Conservation (phyloP, 2,113 vertebrate genomes). For the Lepus timidus region DNA sequence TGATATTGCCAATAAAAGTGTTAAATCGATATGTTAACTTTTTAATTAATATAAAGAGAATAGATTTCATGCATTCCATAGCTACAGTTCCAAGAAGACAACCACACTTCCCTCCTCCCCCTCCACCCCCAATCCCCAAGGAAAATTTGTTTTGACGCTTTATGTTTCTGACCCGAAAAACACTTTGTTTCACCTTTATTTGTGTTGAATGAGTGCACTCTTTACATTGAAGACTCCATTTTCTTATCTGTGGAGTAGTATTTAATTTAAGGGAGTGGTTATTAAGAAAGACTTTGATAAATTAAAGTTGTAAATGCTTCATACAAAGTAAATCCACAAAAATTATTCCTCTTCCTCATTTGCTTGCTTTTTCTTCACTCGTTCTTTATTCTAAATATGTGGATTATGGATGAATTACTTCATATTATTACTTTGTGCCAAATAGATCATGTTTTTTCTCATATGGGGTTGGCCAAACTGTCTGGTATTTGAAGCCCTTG, state of each 20-base stretch:
- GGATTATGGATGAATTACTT: not conserved
- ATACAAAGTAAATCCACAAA: not conserved
- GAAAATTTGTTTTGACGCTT: constrained; percentile 30
- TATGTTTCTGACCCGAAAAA: not conserved
- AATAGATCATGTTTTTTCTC: constrained; percentile 10
- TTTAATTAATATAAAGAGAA: not conserved
- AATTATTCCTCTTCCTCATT: constrained; percentile 3
- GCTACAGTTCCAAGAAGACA: too few relatives aligned
- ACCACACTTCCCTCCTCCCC: too few relatives aligned
- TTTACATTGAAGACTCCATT: not conserved
- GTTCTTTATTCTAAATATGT: not conserved
- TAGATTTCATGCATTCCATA: too few relatives aligned
- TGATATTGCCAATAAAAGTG: constrained; percentile 47
- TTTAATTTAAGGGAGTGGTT: constrained; percentile 28
- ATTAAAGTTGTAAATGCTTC: not conserved
- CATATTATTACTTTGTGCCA: not conserved
- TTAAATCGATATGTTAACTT: constrained; percentile 20
- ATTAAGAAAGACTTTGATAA: not conserved
- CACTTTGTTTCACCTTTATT: not conserved
- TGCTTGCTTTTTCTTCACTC: not conserved
- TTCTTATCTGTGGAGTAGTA: constrained; percentile 9
- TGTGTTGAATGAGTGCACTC: constrained; percentile 11
- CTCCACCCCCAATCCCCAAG: not conserved
- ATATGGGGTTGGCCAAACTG: not conserved
- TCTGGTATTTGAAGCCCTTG: not conserved